phyloP scores from a whole-genome alignment of 2,113 vertebrate genomes.

The Salvelinus namaycush region DNA sequence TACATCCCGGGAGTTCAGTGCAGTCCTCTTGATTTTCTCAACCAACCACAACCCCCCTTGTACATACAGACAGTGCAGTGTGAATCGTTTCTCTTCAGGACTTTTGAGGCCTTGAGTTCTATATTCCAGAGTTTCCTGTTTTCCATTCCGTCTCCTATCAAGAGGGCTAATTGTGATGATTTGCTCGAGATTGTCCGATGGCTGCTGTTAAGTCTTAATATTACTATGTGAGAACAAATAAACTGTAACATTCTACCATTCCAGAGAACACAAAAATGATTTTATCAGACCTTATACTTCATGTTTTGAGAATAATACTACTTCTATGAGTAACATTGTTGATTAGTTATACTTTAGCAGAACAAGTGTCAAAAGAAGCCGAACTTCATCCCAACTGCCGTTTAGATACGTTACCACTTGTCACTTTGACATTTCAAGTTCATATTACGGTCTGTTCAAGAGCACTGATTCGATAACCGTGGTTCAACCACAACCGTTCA shows the following conservation, averaged over 20 bases:
- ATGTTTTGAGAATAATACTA: background rate
- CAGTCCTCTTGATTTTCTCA: background rate
- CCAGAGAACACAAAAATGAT: background rate
- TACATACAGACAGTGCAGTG: background rate
- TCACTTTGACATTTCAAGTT: background rate
- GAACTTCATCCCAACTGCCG: background rate
- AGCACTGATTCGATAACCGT: background rate
- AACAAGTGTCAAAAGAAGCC: background rate
- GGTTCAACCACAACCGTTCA: background rate
- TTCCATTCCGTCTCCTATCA: background rate
- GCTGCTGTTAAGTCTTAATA: background rate
- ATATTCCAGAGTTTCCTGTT: background rate
- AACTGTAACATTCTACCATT: background rate
- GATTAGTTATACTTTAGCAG: background rate
- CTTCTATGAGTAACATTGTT: background rate
- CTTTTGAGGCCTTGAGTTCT: background rate
- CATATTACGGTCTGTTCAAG: background rate
- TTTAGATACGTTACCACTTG: background rate
- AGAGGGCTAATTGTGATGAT: slow-evolving; percentile 4
- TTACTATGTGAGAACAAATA: background rate
- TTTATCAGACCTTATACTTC: background rate
- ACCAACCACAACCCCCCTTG: background rate
- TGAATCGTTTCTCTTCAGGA: slow-evolving; percentile 1
- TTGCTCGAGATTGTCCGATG: background rate
- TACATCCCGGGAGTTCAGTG: background rate